Evolutionary conservation across 1,140 invertebrate species (phyloP), one percentile per base, ranked within the genome.

Genomic region (Drosophila pseudoananassae): DNA sequence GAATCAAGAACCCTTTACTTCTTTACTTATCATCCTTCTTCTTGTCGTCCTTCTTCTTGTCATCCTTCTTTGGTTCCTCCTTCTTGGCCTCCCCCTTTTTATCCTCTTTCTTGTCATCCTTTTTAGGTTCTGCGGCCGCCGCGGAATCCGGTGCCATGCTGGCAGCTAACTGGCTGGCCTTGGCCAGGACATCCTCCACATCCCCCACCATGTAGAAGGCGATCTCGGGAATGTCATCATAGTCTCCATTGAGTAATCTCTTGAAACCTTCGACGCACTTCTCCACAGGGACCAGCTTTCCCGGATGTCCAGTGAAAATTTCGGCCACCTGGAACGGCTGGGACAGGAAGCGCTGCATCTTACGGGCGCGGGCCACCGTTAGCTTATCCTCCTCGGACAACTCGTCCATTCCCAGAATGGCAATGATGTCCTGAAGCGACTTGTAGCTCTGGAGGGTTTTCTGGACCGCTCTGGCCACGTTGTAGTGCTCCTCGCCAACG

Each of bases 151-250:
- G 12, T 27, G 52, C 38, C 76, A 90, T 71, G 14, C 12, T 27
- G 10, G 93, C 91, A 6, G 95, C 95, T 38, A 96, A 91, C 64
- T 94, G 93, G 80, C 95, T 95, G 12, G 97, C 95, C 92, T 97
- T 97, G 40, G 93, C 93, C 49, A 94, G 91, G 0, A 96, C 96
- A 80, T 97, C 96, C 73, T 97, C 95, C 61, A 96, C 95, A 53
- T 94, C 94, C 12, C 96, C 96, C 15, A 97, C 96, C 96, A 97
- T 97, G 92, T 97, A 97, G 92, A 97, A 97, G 3, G 96, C 96
- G 4, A 96, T 95, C 87, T 97, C 96, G 3, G 96, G 96, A 54
- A 97, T 93, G 79, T 97, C 95, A 92, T 97, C 96, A 52, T 95
- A 92, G 76, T 97, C 96, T 47, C 96, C 97, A 47, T 83, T 92